Percentiles rank a stretch among this genome's conserved stretches.
phyloP scores from a whole-genome alignment of 2,113 vertebrate genomes.

The Tachysurus fulvidraco region DNA sequence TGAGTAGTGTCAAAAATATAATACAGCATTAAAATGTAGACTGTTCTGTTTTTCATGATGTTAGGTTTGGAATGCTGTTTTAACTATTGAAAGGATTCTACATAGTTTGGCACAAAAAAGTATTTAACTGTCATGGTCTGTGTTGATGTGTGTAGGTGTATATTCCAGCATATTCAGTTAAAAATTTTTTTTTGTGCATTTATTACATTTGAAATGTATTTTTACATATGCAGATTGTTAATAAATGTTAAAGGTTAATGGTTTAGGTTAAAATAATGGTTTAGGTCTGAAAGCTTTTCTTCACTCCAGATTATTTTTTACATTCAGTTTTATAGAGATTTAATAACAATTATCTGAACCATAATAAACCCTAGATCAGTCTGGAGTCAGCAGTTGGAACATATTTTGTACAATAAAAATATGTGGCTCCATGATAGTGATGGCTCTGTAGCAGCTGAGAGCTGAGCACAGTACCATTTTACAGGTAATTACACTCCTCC shows the following conservation, averaged over 20 bases:
- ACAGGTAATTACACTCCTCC: constrained; percentile 18
- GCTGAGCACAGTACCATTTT: constrained; percentile 10
- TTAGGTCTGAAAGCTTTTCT: neutral
- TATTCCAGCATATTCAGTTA: neutral
- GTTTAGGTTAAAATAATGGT: neutral
- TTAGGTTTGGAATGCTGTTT: neutral
- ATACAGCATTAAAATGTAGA: neutral
- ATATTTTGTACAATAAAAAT: neutral
- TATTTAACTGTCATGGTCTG: neutral
- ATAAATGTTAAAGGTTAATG: neutral
- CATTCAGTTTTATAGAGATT: neutral
- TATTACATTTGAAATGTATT: neutral
- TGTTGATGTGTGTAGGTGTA: neutral
- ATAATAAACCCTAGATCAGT: neutral
- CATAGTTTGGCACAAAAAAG: too few relatives aligned
- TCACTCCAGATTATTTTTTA: neutral
- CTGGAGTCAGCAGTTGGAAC: neutral
- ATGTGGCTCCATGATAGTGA: neutral
- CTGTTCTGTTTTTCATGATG: neutral
- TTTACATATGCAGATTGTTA: too few relatives aligned
- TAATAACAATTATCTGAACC: neutral
- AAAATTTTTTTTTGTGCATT: neutral
- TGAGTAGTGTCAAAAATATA: neutral
- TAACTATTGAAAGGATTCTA: too few relatives aligned
- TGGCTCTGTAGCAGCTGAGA: neutral